These are phyloP conservation scores for Lophura nycthemera DNA, from an alignment of 2,113 vertebrate genomes.

Conservation along the genomic window DNA sequence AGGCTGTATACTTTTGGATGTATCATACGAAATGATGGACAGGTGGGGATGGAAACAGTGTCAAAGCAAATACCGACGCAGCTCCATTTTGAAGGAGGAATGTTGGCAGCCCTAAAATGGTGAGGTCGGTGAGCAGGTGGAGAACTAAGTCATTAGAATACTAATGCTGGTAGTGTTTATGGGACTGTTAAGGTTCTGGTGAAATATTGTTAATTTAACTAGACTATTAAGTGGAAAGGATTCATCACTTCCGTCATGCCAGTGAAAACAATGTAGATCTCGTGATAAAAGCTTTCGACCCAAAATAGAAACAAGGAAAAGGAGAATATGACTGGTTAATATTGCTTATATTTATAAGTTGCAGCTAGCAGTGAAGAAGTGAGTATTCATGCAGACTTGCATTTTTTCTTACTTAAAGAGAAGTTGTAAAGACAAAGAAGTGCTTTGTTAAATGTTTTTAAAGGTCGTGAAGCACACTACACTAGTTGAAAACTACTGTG, in stretches of 20 bases:
- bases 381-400: neutral
- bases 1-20: neutral
- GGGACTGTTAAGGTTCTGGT: neutral
- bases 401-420: neutral
- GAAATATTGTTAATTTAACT: neutral
- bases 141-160: neutral
- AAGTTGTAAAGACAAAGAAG: neutral
- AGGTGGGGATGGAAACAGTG: neutral
- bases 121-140: neutral
- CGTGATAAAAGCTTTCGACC: neutral
- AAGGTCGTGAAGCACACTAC: neutral
- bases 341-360: neutral
- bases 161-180: neutral
- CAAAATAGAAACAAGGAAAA: neutral
- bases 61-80: neutral
- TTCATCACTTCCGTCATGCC: neutral
- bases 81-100: neutral
- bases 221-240: neutral
- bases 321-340: neutral
- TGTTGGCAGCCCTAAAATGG: neutral
- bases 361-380: neutral
- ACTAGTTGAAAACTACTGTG: accelerated
- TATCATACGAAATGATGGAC: neutral
- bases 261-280: neutral
- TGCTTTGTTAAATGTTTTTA: neutral